Base-by-base conservation (phyloP, 2,888 invertebrate species). In the Anodontia alba region DNA sequence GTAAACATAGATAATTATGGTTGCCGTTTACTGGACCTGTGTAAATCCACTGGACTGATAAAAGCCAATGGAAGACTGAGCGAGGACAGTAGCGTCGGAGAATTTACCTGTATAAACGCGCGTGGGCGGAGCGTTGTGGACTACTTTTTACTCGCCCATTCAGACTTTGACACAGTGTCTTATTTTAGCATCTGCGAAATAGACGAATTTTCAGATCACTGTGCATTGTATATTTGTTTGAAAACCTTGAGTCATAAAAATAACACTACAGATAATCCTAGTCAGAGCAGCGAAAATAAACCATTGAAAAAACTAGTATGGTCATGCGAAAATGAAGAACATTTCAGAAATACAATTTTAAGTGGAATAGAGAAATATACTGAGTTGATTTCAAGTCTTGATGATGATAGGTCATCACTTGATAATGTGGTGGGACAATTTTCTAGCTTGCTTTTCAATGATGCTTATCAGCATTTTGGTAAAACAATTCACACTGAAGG, bases 121-220 rank as follows among this genome's bases (percentile, higher is more conserved):
- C 38, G 38, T 20, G 72, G 72, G 33, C 51, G 54, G 33, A 33
- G 51, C n/a, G 72, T 72, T 8, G 54, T 72, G 49, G 51, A 72
- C 54, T 72, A 72, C 17, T 33, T 72, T 33, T 31, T 72, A 33
- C 33, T 72, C 5, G 15, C 72, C 26, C 33, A 33, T 26, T 38
- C 38, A 12, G 49, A 36, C 36, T 51, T 72, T 49, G 31, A 49
- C 10, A n/a, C 23, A 29, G 29, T 72, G 20, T 38, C 26, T 23
- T n/a, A 54, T 29, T 72, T 72, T 33, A 54, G n/a, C 15, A 42
- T 72, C 15, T 51, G 49, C 26, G 72, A 72, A 33, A 10, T 31
- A 2, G 46, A 51, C 31, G 31, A 72, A 36, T 31, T 17, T 38
- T 72, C 36, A 20, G 54, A 51, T 36, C 54, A 31, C 31, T 36